Evolutionary conservation across 2,797 vertebrate species (phyloP), one percentile per base, ranked within the genome.

Genomic region (Manis pentadactyla): DNA sequence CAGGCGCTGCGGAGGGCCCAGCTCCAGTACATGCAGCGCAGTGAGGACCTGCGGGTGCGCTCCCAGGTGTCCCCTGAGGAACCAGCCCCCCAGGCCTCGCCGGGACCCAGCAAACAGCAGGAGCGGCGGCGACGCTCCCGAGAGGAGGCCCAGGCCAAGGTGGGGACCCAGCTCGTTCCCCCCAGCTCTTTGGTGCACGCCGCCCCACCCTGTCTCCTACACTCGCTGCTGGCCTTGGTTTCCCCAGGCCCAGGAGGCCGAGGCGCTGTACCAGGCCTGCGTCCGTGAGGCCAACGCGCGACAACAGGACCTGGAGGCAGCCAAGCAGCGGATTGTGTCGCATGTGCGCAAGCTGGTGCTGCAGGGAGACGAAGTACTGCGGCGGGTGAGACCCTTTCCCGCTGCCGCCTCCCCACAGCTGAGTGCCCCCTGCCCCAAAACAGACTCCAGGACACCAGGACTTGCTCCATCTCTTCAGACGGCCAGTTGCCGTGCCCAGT

Each of bases 291-390:
- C 99, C 84, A 99, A 98, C 55, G 64, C 75, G 0, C 99, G 99
- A 51, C 99, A 99, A 39, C 99, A 99, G 0, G 99, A 98, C 18
- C 98, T 99, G 97, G 99, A 99, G 96, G 99, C 98, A 25, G 98
- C 98, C 90, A 99, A 99, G 87, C 98, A 99, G 64, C 98, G 98
- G 95, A 99, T 99, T 25, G 98, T 99, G 95, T 98, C 99, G 11
- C 99, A 99, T 68, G 98, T 98, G 34, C 99, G 99, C 87, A 99
- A 99, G 96, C 99, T 99, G 94, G 99, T 99, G 97, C 98, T 98
- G 96, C 99, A 99, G 94, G 99, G 99, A 87, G 99, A 99, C 79
- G 99, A 98, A 55, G 99, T 99, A 87, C 98, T 99, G 55, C 99
- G 99, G 31, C 98, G 99, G 99, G 99, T 99, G 93, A 4, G 99